Base-by-base conservation (phyloP, 2,888 invertebrate genomes). In the Adelphocoris suturalis region DNA sequence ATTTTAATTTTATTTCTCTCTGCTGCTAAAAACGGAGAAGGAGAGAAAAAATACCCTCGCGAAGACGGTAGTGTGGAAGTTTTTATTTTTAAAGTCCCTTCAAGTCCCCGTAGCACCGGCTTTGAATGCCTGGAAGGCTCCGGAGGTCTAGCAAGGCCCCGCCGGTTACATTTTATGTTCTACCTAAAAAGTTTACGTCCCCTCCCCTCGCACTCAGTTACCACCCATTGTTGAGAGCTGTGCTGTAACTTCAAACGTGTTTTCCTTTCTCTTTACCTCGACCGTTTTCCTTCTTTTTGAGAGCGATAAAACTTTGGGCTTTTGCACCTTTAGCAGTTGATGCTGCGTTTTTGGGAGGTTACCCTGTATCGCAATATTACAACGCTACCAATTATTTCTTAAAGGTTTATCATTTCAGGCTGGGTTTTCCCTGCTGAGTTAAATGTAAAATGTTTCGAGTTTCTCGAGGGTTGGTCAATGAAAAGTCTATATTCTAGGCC, bases 171-270 rank as follows among this genome's bases (percentile, higher is more conserved):
- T 68, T 68, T 68, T 68, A 68, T 68, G 68, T 5, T 7, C 27
- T 27, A 68, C 68, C 68, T 68, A 68, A 68, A 68, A 68, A 68
- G 12, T 68, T 68, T 68, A 68, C 27, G 68, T 13, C 12, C 52
- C 48, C 23, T 68, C 68, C 68, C 68, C 13, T 23, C 68, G 7
- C 68, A 12, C 12, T 68, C 68, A 23, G 68, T 57, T 57, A 57
- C 57, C 57, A 9, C 11, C 68, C 23, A 68, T 23, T 68, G 68
- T 68, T 68, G 68, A 11, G 68, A 68, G 23, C 68, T 23, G 19
- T n/a, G 19, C 61, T n/a, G 61, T 61, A n/a, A 61, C 61, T 19
- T 3, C n/a, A 61, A 61, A 61, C 61, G n/a, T 61, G 16, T 16
- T 61, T n/a, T 19, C 61, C 61, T 23, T 23, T 23, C 68, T 23